Conservation (phyloP, 1,140 invertebrate species). For the Zaprionus camerounensis region DNA sequence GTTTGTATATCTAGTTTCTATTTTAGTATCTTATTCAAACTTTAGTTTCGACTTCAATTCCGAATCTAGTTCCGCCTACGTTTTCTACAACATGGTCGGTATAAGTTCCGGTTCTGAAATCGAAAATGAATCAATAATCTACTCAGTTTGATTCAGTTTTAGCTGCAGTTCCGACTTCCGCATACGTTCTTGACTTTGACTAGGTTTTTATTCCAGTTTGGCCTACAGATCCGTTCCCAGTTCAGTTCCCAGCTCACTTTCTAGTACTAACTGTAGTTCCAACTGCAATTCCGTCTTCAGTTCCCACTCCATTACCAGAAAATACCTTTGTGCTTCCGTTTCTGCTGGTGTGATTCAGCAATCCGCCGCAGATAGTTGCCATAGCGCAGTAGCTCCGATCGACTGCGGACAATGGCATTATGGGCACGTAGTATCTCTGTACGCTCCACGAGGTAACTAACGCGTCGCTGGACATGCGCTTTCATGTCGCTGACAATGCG, state of each 20-base stretch:
- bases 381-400: conserved; percentile 29
- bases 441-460: neutral
- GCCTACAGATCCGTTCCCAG: neutral
- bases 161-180: neutral
- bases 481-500: conserved; percentile 43
- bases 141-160: no score
- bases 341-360: conserved; percentile 20
- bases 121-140: no score
- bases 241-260: neutral
- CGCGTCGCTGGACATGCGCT: conserved; percentile 29
- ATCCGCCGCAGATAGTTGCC: conserved; percentile 39
- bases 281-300: neutral
- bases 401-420: conserved; percentile 26
- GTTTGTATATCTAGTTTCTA: neutral
- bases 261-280: neutral
- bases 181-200: no score
- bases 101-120: no score
- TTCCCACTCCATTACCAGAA: conserved; percentile 11
- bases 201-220: neutral
- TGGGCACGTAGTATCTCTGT: conserved; percentile 20
- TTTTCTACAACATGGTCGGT: no score
- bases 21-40: neutral
- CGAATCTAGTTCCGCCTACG: neutral
- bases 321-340: conserved; percentile 23
- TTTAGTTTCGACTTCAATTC: neutral